Percentiles rank a stretch among this genome's conserved stretches.
Conservation (phyloP, 1,140 invertebrate genomes). For the Maniola jurtina region DNA sequence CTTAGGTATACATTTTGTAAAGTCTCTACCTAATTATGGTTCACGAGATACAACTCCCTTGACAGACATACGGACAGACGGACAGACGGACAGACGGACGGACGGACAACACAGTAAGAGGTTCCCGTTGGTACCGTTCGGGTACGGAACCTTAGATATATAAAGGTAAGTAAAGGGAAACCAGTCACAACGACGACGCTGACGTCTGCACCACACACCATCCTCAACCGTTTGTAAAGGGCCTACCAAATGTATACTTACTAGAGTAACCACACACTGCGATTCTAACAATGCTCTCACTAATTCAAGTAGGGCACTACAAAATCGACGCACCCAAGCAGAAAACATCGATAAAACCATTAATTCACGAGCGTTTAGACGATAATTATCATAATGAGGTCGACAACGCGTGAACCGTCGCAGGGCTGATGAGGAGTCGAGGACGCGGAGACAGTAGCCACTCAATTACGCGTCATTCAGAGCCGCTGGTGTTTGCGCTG, state of each 20-base stretch:
- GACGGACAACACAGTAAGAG: too few species aligned
- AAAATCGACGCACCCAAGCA: slow-evolving; percentile 34
- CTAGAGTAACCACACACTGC: background rate
- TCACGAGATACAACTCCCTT: too few species aligned
- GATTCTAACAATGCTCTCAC: slow-evolving; percentile 4
- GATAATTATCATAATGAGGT: slow-evolving; percentile 63
- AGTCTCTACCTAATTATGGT: too few species aligned
- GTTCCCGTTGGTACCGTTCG: too few species aligned
- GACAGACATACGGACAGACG: too few species aligned
- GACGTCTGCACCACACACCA: too few species aligned
- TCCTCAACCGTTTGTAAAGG: too few species aligned
- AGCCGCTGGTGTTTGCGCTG: slow-evolving; percentile 58
- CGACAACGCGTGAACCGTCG: slow-evolving; percentile 45
- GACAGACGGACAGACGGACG: too few species aligned
- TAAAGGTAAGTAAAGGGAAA: too few species aligned
- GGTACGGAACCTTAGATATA: too few species aligned
- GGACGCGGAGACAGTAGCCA: slow-evolving; percentile 57
- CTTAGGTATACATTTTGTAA: too few species aligned
- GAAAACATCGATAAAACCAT: slow-evolving; percentile 60
- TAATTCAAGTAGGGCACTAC: slow-evolving; percentile 16
- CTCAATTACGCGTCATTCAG: slow-evolving; percentile 72
- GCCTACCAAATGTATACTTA: background rate
- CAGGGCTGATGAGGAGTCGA: slow-evolving; percentile 35
- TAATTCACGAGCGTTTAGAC: slow-evolving; percentile 62
- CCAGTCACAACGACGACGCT: too few species aligned